Conservation (phyloP, 2,797 vertebrate species). For the Macropus fuliginosus region DNA sequence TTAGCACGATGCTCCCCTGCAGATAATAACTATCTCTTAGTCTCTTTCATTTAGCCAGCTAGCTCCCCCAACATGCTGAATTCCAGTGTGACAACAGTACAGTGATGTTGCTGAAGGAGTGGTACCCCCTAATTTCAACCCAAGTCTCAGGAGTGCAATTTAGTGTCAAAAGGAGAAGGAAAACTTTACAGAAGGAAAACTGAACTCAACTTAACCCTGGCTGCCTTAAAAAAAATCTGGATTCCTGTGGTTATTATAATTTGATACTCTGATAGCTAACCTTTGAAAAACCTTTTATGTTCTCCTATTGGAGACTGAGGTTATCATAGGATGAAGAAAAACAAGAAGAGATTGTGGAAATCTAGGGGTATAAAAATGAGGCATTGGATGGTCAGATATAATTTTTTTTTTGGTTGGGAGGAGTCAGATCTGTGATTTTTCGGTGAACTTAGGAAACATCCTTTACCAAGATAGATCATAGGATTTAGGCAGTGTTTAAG, state of each 20-base stretch:
- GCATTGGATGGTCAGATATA: neutral
- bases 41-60: neutral
- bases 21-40: constrained; percentile 1
- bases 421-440: neutral
- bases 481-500: neutral
- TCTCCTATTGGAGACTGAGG: neutral
- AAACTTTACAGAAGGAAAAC: constrained; percentile 29
- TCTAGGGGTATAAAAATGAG: constrained; percentile 39
- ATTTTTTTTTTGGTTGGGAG: neutral
- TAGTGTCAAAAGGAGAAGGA: neutral
- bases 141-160: constrained; percentile 27
- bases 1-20: neutral
- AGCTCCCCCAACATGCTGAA: neutral
- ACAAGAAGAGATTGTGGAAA: constrained; percentile 35
- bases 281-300: constrained; percentile 45
- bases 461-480: neutral
- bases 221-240: constrained; percentile 6
- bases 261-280: constrained; percentile 28
- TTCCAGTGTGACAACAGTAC: neutral
- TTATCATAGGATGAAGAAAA: constrained; percentile 46
- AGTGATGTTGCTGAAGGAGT: neutral
- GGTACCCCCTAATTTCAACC: constrained; percentile 5
- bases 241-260: constrained; percentile 40
- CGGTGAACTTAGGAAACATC: neutral
- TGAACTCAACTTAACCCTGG: constrained; percentile 15